Base-by-base conservation (phyloP, 1,140 invertebrate genomes). In the Drosophila navojoa region DNA sequence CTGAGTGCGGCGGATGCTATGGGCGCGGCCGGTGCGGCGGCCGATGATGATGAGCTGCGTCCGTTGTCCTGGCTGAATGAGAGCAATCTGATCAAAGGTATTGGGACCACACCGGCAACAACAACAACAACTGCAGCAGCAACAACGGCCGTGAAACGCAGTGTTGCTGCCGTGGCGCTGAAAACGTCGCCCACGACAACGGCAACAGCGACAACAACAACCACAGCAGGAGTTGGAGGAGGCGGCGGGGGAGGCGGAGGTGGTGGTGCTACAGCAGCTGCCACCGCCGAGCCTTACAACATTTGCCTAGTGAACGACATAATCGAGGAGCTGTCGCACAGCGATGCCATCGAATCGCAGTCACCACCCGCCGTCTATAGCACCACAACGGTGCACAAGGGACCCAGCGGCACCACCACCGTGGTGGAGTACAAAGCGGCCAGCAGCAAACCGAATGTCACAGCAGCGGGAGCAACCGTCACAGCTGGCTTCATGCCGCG, bases 61-160 rank as follows among this genome's bases (percentile, higher is more conserved):
- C 96, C 96, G 66, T 93, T 99, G 1, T 95, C 96, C 53, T 99
- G 98, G 97, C 93, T 99, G 9, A 97, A 98, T 91, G 97, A 98
- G 92, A 96, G 95, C 79, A 98, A 99, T 93, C 92, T 98, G 73
- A 94, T 98, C 9, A 97, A 98, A 93, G 95, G 96, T 93, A 92
- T 85, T 77, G 89, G 92, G 25, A 75, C 87, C 2, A 82, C 70
- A 10, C 29, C 62, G 10, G 45, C 64, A 57, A 13, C 58, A n/a
- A 32, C 62, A 13, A 52, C 64, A 57, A 10, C 58, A 45, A 29
- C 66, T 10, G 45, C 50, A 19, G 38, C 22, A 49, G 57, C 70
- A 13, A 52, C 64, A 57, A 15, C 58, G 9, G 9, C 35, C 27
- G 5, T 74, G 15, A 77, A 78, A 25, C 76, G 79, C 27, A 60